A percentile compares a stretch with the other conserved stretches of the same genome.
Conservation (phyloP, 2,113 vertebrate species). For the Thalassoma bifasciatum region DNA sequence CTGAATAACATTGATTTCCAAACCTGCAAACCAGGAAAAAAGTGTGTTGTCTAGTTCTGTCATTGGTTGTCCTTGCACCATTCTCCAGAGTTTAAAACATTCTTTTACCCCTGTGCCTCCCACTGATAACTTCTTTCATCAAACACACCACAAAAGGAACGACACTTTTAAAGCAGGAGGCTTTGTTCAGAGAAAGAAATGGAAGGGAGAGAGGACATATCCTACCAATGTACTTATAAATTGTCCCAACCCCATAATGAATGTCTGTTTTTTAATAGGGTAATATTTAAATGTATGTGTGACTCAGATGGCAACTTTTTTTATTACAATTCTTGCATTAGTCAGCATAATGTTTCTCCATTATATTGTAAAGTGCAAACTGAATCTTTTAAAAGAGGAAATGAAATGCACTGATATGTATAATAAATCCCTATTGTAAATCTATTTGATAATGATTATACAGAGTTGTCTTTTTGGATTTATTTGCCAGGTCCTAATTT, state of each 20-base stretch:
- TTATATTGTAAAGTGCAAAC: neutral
- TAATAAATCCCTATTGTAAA: constrained; percentile 14
- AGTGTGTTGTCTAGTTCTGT: too few species aligned
- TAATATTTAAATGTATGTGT: constrained; percentile 17
- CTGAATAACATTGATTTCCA: neutral
- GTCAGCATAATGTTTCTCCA: constrained; percentile 12
- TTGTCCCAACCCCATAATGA: constrained; percentile 3
- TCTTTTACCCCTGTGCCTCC: neutral
- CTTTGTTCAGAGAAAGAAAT: neutral
- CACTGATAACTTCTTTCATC: neutral
- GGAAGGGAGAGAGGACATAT: neutral
- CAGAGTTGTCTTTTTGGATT: neutral
- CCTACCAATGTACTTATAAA: constrained; percentile 11
- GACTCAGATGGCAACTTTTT: constrained; percentile 11
- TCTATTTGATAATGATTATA: neutral
- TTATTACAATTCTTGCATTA: constrained; percentile 25
- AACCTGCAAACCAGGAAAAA: neutral
- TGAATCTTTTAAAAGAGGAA: neutral
- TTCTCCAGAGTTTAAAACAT: neutral
- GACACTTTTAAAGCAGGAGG: neutral
- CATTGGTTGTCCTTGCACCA: neutral
- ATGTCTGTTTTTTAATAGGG: constrained; percentile 10
- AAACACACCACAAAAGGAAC: constrained; percentile 3
- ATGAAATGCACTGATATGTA: neutral
- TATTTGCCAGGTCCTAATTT: neutral